These are phyloP conservation scores for Neoaliturus tenellus DNA, from an alignment of 2,888 invertebrate species.

Conservation along the genomic window DNA sequence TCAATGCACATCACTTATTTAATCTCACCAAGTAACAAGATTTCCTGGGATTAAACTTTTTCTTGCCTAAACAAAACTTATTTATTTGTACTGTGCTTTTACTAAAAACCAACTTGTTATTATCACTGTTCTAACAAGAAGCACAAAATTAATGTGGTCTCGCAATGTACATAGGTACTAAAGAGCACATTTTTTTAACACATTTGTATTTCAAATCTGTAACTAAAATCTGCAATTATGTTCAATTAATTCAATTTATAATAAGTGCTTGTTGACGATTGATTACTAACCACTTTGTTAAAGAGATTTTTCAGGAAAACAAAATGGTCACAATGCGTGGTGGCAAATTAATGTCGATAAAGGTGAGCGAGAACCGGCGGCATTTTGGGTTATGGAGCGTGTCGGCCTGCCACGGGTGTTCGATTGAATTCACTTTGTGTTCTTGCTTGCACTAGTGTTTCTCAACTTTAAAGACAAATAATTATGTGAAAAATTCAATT, in stretches of 20 bases:
- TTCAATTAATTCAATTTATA: background rate
- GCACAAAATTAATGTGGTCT: too few species aligned
- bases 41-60: too few species aligned
- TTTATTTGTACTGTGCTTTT: too few species aligned
- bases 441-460: conserved; percentile 7
- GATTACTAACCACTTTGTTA: background rate
- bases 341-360: background rate
- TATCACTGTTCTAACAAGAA: too few species aligned
- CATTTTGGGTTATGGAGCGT: conserved; percentile 4
- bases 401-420: background rate
- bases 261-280: background rate
- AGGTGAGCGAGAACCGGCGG: conserved; percentile 10
- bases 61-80: too few species aligned
- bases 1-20: too few species aligned
- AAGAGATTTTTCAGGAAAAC: conserved; percentile 11
- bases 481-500: too few species aligned
- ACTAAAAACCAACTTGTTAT: conserved; percentile 72
- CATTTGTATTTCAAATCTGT: too few species aligned
- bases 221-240: too few species aligned
- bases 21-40: too few species aligned
- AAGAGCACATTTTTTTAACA: too few species aligned
- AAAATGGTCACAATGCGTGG: background rate
- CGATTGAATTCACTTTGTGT: background rate
- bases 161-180: too few species aligned
- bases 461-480: conserved; percentile 5